A percentile compares a stretch with the other conserved stretches of the same genome.
Evolutionary conservation across 1,140 invertebrate genomes (phyloP).

Genomic region (Temnothorax nylanderi): DNA sequence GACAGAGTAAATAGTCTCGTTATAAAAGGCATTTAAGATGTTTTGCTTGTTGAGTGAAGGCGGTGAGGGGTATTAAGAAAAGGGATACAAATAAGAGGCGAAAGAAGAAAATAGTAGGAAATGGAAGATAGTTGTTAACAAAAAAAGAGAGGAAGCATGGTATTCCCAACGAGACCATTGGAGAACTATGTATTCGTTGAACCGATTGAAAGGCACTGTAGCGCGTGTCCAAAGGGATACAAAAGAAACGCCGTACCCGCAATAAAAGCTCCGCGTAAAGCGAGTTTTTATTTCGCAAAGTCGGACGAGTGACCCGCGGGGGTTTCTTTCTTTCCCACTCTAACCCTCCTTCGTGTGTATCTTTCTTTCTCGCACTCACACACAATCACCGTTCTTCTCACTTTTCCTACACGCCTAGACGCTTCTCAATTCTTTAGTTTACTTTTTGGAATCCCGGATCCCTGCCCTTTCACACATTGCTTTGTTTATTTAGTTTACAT

Average conservation of each 20-base stretch:
- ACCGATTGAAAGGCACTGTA: conserved; percentile 80
- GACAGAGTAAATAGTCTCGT: conserved; percentile 20
- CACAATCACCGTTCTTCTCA: conserved; percentile 39
- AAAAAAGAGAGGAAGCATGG: conserved; percentile 44
- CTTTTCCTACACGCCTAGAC: conserved; percentile 11
- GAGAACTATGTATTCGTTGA: conserved; percentile 77
- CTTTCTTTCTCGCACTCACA: conserved; percentile 22
- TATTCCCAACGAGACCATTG: conserved; percentile 72
- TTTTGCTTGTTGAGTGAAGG: conserved; percentile 37
- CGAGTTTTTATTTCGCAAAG: conserved; percentile 84
- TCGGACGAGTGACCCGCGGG: conserved; percentile 79
- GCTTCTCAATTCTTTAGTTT: conserved; percentile 66
- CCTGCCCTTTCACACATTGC: conserved; percentile 23
- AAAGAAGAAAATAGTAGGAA: conserved; percentile 19
- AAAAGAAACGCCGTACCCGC: conserved; percentile 80
- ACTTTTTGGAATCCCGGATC: conserved; percentile 56
- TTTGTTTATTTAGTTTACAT: conserved; percentile 65
- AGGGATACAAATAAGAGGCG: conserved; percentile 18
- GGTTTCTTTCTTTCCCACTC: conserved; percentile 66
- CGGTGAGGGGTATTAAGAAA: conserved; percentile 49
- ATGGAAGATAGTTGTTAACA: conserved; percentile 59
- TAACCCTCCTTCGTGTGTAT: not conserved
- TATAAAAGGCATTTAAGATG: conserved; percentile 50
- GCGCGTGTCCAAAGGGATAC: conserved; percentile 77
- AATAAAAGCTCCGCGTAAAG: conserved; percentile 83